Evolutionary conservation across 2,797 vertebrate genomes (phyloP).

Genomic region (Anguilla anguilla): DNA sequence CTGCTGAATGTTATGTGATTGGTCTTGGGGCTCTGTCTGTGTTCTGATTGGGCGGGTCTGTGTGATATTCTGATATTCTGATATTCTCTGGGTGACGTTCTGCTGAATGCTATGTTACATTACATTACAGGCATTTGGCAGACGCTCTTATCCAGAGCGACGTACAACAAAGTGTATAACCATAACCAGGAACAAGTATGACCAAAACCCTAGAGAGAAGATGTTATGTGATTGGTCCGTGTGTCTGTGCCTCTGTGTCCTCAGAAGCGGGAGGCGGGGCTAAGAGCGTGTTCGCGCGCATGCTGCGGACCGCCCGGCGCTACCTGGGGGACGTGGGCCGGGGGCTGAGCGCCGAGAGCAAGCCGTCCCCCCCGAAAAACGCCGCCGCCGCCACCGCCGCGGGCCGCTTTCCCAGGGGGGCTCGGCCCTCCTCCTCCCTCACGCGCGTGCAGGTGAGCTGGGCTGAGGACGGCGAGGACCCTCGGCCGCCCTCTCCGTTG

Average conservation of each 20-base stretch:
- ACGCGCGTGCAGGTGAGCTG: constrained; percentile 59
- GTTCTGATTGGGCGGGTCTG: too few species aligned
- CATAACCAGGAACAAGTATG: too few species aligned
- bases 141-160: too few species aligned
- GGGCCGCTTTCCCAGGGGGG: constrained; percentile 37
- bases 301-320: constrained; percentile 61
- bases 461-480: background rate
- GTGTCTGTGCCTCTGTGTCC: background rate
- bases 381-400: constrained; percentile 38
- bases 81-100: background rate
- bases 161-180: too few species aligned
- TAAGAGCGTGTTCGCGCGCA: constrained; percentile 57
- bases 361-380: constrained; percentile 33
- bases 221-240: background rate
- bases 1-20: background rate
- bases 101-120: background rate
- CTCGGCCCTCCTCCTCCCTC: constrained; percentile 49
- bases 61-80: too few species aligned
- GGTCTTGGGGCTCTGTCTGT: too few species aligned
- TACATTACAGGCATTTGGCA: too few species aligned
- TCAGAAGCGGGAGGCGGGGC: constrained; percentile 48
- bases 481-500: background rate
- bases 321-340: constrained; percentile 58
- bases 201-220: too few species aligned
- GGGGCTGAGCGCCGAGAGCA: constrained; percentile 32